These are phyloP conservation scores for Zeuzera pyrina DNA, from an alignment of 2,888 invertebrate genomes.

Conservation along the genomic window DNA sequence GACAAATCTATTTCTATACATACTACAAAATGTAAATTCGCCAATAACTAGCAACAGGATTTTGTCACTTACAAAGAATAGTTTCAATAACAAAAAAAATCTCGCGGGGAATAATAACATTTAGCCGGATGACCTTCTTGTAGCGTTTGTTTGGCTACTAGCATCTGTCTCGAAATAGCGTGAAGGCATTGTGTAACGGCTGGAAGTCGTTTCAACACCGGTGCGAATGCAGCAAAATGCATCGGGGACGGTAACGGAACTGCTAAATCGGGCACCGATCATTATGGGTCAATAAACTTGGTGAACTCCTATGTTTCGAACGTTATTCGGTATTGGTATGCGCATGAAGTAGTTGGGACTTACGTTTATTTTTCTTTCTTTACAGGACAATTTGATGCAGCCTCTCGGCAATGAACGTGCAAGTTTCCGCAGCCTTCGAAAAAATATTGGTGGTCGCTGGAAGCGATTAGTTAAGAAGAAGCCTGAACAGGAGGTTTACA, in stretches of 20 bases:
- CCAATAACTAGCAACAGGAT: too few relatives aligned
- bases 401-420: slow-evolving; percentile 79
- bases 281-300: slow-evolving; percentile 38
- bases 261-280: slow-evolving; percentile 31
- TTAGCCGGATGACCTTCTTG: slow-evolving; percentile 30
- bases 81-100: slow-evolving; percentile 13
- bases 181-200: slow-evolving; percentile 42
- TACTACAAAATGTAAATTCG: too few relatives aligned
- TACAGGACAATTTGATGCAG: slow-evolving; percentile 86
- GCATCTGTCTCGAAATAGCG: slow-evolving; percentile 44
- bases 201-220: slow-evolving; percentile 32
- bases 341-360: slow-evolving; percentile 19
- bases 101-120: slow-evolving; percentile 24
- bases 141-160: slow-evolving; percentile 26
- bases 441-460: slow-evolving; percentile 90
- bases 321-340: background rate
- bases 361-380: slow-evolving; percentile 44
- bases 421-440: slow-evolving; percentile 87
- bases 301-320: slow-evolving; percentile 9
- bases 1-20: too few relatives aligned
- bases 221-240: slow-evolving; percentile 39
- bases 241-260: slow-evolving; percentile 45
- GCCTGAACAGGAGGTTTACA: slow-evolving; percentile 84
- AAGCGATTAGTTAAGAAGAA: slow-evolving; percentile 89
- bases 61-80: background rate